These are phyloP conservation scores for Clavelina lepadiformis DNA, from an alignment of 23 tunicate species.

Conservation along the genomic window DNA sequence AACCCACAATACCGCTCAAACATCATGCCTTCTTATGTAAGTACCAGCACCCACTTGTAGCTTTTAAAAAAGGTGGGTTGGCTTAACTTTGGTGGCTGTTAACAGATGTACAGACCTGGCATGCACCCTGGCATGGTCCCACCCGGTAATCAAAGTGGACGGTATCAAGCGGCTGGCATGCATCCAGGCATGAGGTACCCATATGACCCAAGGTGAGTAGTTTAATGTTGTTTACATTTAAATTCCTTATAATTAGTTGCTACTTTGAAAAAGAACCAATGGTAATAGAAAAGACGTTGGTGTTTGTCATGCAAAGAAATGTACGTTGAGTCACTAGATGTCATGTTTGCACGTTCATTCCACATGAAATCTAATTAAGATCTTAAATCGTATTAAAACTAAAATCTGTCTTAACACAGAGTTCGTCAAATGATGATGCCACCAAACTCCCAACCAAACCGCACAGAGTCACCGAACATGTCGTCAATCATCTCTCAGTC, in stretches of 20 bases:
- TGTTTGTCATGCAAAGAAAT: too few relatives aligned
- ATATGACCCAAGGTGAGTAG: slow-evolving; percentile 55
- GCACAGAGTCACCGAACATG: neutral
- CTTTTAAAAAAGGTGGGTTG: neutral
- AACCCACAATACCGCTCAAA: slow-evolving; percentile 22
- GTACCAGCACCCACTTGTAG: too few relatives aligned
- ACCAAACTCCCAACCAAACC: neutral
- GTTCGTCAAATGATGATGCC: slow-evolving; percentile 14
- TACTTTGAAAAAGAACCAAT: too few relatives aligned
- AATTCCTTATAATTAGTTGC: too few relatives aligned
- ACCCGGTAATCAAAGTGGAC: slow-evolving; percentile 22
- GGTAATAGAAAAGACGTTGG: too few relatives aligned
- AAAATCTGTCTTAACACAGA: too few relatives aligned
- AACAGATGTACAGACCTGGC: slow-evolving; percentile 22
- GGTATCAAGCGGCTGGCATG: slow-evolving; percentile 16
- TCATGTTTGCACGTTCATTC: too few relatives aligned
- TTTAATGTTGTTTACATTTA: too few relatives aligned
- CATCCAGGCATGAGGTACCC: slow-evolving; percentile 41
- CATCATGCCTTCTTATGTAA: slow-evolving; percentile 51
- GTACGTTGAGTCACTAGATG: too few relatives aligned
- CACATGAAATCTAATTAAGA: too few relatives aligned
- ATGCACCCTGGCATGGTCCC: slow-evolving; percentile 41
- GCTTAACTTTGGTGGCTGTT: neutral
- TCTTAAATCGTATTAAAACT: too few relatives aligned
- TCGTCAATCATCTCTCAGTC: slow-evolving; percentile 17